Evolutionary conservation across 64 coral and sea anemone genomes (phyloP), one percentile per base, ranked within the genome.

Genomic region (Dendrophyllia cribrosa): DNA sequence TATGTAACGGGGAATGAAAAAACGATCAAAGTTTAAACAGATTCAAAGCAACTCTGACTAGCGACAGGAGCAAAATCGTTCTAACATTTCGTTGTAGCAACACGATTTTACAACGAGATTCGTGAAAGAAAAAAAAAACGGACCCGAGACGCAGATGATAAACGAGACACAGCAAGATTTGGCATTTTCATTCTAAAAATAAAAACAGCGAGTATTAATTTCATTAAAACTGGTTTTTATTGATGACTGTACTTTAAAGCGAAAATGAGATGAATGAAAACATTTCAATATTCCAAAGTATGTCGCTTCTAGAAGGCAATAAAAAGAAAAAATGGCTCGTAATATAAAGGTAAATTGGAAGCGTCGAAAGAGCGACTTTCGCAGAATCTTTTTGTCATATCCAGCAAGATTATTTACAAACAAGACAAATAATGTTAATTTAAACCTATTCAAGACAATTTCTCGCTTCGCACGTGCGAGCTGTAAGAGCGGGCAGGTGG

Each of bases 341-440:
- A 56, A 56, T 56, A 7, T 56, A 56, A 56, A 56, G 53, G 7
- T 5, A 56, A 9, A 56, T 56, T 56, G 53, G 5, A 56, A 56
- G 12, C 53, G 53, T 56, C 53, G 53, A 56, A 56, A 56, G 3
- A 50, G 19, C 34, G 46, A 6, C 3, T 8, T 43, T 26, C 11
- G 2, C 9, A 16, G 34, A 46, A 72, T 45, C 34, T 45, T 11
- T 45, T 15, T 72, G 43, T 16, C 13, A 3, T 72, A 1, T 10
- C 67, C n/a, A 72, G 45, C 46, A 75, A 75, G 72, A 51, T 75
- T 45, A 52, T 23, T 49, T 48, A 80, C 77, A 59, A 64, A 67
- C 62, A 68, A 66, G 80, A 22, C 80, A 68, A 67, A 66, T 84
- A 19, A 67, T 84, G 44, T 68, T 67, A 84, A 67, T 84, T 84